Percentiles rank a stretch among this genome's conserved stretches.
Conservation (phyloP, 1,140 invertebrate genomes). For the Atta cephalotes region DNA sequence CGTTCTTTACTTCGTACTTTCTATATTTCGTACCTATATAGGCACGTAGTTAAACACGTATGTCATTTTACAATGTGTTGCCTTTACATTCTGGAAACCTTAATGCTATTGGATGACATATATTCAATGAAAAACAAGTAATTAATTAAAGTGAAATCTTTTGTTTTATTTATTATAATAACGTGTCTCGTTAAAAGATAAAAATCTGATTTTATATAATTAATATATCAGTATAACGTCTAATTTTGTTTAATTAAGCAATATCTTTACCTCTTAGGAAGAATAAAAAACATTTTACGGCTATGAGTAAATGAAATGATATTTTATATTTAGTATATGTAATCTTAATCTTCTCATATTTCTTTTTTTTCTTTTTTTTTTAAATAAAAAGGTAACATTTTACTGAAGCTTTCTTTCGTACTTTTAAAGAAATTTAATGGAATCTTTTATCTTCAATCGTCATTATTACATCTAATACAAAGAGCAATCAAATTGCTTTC, state of each 20-base stretch:
- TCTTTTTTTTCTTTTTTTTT: not conserved
- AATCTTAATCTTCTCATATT: not conserved
- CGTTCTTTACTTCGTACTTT: not conserved
- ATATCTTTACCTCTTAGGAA: not conserved
- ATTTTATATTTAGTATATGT: not conserved
- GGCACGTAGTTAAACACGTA: not conserved
- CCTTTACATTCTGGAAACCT: not conserved
- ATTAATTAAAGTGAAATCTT: slow-evolving; percentile 18
- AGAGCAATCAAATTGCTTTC: slow-evolving; percentile 59
- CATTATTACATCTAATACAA: not conserved
- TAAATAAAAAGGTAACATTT: not conserved
- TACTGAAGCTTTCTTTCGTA: not conserved
- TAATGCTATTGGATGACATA: slow-evolving; percentile 2
- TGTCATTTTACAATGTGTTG: not conserved
- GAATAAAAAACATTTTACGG: not conserved
- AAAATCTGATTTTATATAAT: not conserved
- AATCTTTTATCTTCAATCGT: not conserved
- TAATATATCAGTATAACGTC: not conserved
- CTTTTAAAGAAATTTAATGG: not conserved
- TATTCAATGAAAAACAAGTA: not conserved
- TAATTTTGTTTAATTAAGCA: not conserved
- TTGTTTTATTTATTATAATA: not conserved
- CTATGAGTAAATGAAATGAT: not conserved
- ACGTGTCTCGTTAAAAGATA: not conserved
- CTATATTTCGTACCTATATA: not conserved